These are phyloP conservation scores for Craniophora ligustri DNA, from an alignment of 2,888 invertebrate species.

Conservation along the genomic window DNA sequence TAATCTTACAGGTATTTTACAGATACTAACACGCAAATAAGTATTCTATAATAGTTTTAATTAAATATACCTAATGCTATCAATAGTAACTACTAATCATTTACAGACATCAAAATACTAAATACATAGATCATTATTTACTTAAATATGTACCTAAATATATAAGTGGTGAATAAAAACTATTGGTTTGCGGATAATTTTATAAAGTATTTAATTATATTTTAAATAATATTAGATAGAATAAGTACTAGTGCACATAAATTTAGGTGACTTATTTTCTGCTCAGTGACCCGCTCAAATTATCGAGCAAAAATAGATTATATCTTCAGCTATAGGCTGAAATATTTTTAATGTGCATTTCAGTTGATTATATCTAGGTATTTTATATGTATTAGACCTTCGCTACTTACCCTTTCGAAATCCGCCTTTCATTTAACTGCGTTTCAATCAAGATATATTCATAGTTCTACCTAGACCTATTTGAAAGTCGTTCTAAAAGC, in stretches of 20 bases:
- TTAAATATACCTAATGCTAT: too few relatives aligned
- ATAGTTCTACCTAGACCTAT: too few relatives aligned
- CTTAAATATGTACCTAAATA: too few relatives aligned
- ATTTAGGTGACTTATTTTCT: constrained; percentile 19
- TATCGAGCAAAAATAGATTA: background rate
- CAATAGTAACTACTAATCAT: too few relatives aligned
- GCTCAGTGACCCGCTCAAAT: constrained; percentile 30
- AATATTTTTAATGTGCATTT: too few relatives aligned
- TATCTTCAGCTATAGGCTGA: background rate
- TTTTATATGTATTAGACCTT: constrained; percentile 16
- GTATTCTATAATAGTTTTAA: background rate
- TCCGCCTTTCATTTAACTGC: constrained; percentile 28
- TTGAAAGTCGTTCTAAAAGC: too few relatives aligned
- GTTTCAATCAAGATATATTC: too few relatives aligned
- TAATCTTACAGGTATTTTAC: constrained; percentile 30
- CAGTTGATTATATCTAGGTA: too few relatives aligned
- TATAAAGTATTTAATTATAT: too few relatives aligned
- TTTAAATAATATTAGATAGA: background rate
- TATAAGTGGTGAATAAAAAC: too few relatives aligned
- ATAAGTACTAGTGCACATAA: constrained; percentile 1
- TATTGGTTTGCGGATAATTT: too few relatives aligned
- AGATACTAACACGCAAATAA: constrained; percentile 5
- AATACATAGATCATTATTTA: too few relatives aligned
- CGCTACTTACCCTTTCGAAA: constrained; percentile 38
- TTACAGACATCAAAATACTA: background rate